A percentile compares a stretch with the other conserved stretches of the same genome.
Evolutionary conservation across 2,113 vertebrate genomes (phyloP).

Genomic region (Cyphomyrus plagiostoma): DNA sequence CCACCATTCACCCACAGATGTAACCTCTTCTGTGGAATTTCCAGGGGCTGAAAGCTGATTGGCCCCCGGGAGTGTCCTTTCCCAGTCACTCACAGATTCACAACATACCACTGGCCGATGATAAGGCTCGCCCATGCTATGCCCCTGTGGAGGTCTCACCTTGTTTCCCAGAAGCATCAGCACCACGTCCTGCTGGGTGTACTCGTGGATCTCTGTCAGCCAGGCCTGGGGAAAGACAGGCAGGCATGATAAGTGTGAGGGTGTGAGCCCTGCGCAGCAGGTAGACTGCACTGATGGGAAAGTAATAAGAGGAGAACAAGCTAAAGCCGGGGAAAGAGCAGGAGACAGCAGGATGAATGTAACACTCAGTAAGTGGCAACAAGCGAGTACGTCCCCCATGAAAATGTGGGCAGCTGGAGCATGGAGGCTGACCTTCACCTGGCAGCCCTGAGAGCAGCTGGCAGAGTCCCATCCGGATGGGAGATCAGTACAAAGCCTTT

Average conservation of each 20-base stretch:
- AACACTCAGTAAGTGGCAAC: neutral
- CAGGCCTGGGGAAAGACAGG: constrained; percentile 64
- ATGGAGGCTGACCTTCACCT: neutral
- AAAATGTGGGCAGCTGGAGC: neutral
- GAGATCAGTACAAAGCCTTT: constrained; percentile 15
- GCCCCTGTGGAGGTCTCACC: constrained; percentile 54
- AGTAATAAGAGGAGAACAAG: neutral
- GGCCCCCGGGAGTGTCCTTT: neutral
- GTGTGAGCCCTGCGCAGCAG: neutral
- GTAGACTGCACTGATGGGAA: neutral
- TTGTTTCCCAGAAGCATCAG: constrained; percentile 93
- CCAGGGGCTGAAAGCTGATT: neutral
- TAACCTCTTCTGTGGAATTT: neutral
- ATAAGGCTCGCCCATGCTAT: neutral
- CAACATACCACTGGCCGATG: neutral
- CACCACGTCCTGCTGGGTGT: constrained; percentile 77
- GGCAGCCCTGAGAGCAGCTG: neutral
- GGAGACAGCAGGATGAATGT: neutral
- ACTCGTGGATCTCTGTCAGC: constrained; percentile 88
- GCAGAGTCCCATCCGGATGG: constrained; percentile 23
- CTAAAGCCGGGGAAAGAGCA: neutral
- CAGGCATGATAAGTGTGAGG: neutral
- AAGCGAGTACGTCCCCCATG: neutral
- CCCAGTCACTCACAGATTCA: neutral
- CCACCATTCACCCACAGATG: neutral